Percentiles rank a stretch among this genome's conserved stretches.
These are phyloP conservation scores for Chromis chromis DNA, from an alignment of 2,797 vertebrate species.

Conservation along the genomic window DNA sequence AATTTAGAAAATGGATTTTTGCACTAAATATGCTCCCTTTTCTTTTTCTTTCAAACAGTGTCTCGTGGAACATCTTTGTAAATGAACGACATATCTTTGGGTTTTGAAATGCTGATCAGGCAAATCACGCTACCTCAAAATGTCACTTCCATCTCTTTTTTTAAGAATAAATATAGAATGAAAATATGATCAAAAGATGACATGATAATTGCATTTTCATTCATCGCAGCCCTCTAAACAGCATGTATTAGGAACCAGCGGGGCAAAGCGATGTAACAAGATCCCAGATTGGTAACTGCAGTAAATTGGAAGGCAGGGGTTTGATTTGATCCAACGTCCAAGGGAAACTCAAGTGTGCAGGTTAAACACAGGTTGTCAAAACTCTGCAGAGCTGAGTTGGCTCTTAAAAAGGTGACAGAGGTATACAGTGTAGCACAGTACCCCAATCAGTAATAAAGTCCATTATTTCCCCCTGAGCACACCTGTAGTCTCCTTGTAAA, in stretches of 20 bases:
- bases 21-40: too few relatives aligned
- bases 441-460: slow-evolving; percentile 77
- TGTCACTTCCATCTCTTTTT: background rate
- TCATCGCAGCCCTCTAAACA: background rate
- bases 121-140: background rate
- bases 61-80: too few relatives aligned
- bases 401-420: slow-evolving; percentile 72
- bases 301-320: slow-evolving; percentile 33
- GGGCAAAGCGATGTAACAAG: slow-evolving; percentile 30
- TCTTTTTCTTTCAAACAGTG: too few relatives aligned
- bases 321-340: slow-evolving; percentile 53
- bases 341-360: slow-evolving; percentile 66
- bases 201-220: background rate
- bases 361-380: slow-evolving; percentile 80
- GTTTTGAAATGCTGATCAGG: background rate
- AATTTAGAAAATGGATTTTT: background rate
- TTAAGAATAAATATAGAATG: background rate
- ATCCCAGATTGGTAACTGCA: slow-evolving; percentile 43
- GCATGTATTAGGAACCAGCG: background rate
- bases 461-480: slow-evolving; percentile 73
- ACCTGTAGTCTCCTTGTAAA: slow-evolving; percentile 80
- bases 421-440: slow-evolving; percentile 58
- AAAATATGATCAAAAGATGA: background rate
- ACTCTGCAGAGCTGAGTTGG: slow-evolving; percentile 49
- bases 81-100: too few relatives aligned